Base-by-base conservation (phyloP, 2,888 invertebrate species). In the Eristalis pertinax region DNA sequence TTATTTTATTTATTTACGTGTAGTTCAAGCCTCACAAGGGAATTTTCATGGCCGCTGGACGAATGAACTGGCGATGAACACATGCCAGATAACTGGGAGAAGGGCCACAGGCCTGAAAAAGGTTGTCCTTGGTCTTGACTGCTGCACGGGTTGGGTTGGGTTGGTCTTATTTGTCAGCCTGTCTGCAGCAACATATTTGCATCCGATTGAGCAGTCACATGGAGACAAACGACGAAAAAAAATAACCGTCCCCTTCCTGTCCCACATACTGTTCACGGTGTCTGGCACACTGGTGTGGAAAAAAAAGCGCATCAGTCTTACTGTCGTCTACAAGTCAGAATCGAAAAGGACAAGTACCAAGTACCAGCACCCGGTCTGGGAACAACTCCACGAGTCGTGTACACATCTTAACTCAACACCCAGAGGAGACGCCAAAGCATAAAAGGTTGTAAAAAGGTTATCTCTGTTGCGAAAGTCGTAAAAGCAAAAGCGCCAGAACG, bases 371-470 rank as follows among this genome's bases (percentile, higher is more conserved):
- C n/a, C n/a, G n/a, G n/a, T n/a, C n/a, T n/a, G 68, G 56, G 68
- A 62, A 70, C 69, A 32, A 10, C n/a, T 29, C n/a, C 24, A 38
- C 24, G 32, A 26, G 22, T 26, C 38, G 24, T 22, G 29, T 38
- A 38, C 11, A 56, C 11, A 43, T 74, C 74, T 74, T 50, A 32
- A 65, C 56, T 65, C 69, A 65, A 60, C 65, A 73, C 72, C 58
- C 32, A 67, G 26, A 13, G 32, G 62, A 65, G 41, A 50, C 19
- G 8, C 22, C 56, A 11, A 62, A 74, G 26, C 65, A 38, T 70
- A 29, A 50, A 67, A 73, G n/a, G 68, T 19, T 80, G 29, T 74
- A 73, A 79, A 72, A 79, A 73, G 80, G 80, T 74, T 76, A 72
- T 76, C 76, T 68, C 72, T 63, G 62, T 68, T 38, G 67, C 22